Evolutionary conservation across 2,113 vertebrate genomes (phyloP), one percentile per base, ranked within the genome.

Genomic region (Nothoprocta pentlandii): DNA sequence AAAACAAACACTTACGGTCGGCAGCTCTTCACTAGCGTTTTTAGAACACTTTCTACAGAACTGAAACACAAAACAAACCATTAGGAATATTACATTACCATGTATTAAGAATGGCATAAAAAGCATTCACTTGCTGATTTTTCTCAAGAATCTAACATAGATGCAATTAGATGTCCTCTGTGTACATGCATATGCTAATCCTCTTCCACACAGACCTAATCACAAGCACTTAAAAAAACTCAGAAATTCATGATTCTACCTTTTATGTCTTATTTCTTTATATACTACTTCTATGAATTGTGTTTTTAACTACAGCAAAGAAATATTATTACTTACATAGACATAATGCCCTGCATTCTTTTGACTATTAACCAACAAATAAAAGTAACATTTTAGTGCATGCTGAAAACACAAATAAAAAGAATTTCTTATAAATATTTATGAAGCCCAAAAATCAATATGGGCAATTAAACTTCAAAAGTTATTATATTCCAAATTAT

Each of bases 11-110:
- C 99, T 99, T 98, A 99, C 99, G 98, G 99, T 95, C 99, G 98
- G 97, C 99, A 99, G 98, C 97, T 99, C 97, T 99, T 99, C 97
- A 99, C 98, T 3, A 99, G 98, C 42, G 98, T 99, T 97, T 99
- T 99, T 97, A 99, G 97, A 95, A 99, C 98, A 80, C 97, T 98
- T 98, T 99, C 99, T 96, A 99, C 98, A 87, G 99, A 99, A 97
- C 99, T 99, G 96, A 84, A 96, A 96, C 21, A 46, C 80, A 30
- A 74, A 93, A 66, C 14, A 28, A 69, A 21, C 80, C 78, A 94
- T 91, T 74, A 83, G 74, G 70, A 73, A 87, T 74, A 93, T 89
- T 53, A 46, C 9, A 68, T n/a, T 44, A 28, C 17, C n/a, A 8
- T 22, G 89, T 79, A 96, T 94, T 80, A 93, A 32, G 41, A 85